These are phyloP conservation scores for Ptiloglossa arizonensis DNA, from an alignment of 1,140 invertebrate species.

Conservation along the genomic window DNA sequence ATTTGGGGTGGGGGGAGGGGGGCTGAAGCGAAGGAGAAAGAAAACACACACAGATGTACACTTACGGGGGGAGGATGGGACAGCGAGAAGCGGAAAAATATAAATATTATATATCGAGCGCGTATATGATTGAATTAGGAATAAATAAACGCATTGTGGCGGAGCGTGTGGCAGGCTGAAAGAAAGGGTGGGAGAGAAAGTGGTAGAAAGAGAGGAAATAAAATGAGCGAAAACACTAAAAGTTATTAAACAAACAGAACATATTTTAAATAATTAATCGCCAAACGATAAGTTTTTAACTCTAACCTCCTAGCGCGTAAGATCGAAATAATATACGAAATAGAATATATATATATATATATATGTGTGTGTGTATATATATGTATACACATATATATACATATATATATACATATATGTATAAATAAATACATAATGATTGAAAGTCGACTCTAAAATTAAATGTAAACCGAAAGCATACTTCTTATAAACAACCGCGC, in stretches of 20 bases:
- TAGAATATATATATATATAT: constrained; percentile 42
- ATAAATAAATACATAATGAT: constrained; percentile 70
- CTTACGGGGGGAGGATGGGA: background rate
- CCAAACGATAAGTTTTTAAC: constrained; percentile 80
- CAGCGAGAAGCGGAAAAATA: background rate
- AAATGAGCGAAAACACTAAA: constrained; percentile 60
- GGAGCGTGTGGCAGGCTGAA: constrained; percentile 32
- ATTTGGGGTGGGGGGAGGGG: constrained; percentile 5
- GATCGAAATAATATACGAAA: constrained; percentile 70
- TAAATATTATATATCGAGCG: constrained; percentile 44
- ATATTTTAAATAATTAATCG: constrained; percentile 82
- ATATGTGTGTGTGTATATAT: no score
- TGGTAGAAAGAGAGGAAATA: constrained; percentile 1
- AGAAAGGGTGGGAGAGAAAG: constrained; percentile 45
- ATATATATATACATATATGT: constrained; percentile 43
- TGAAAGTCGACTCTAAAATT: constrained; percentile 82
- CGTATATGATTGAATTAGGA: constrained; percentile 39
- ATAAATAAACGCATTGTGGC: constrained; percentile 43
- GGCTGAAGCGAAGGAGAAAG: background rate
- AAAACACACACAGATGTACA: constrained; percentile 22
- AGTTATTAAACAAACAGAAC: constrained; percentile 72
- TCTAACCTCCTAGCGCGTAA: constrained; percentile 74
- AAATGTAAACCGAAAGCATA: constrained; percentile 77
- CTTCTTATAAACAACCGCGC: constrained; percentile 47
- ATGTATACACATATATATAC: constrained; percentile 49